Conservation (phyloP, 2,888 invertebrate genomes). For the Temnothorax ravouxi region DNA sequence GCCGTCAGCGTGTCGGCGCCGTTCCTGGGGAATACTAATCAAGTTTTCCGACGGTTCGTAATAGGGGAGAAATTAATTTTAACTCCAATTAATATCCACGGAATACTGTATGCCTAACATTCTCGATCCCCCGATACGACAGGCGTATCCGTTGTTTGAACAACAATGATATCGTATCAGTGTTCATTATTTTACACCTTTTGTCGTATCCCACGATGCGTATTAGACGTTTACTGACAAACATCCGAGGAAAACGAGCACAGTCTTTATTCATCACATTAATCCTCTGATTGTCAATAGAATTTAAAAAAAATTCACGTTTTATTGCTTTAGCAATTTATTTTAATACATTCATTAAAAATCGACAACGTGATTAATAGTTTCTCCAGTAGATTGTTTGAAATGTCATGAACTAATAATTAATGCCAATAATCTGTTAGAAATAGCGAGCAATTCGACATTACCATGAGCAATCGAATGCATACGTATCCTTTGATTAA, state of each 20-base stretch:
- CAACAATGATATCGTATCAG: slow-evolving; percentile 40
- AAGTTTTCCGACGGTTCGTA: slow-evolving; percentile 80
- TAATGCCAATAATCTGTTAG: slow-evolving; percentile 57
- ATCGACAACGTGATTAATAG: slow-evolving; percentile 57
- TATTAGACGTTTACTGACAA: neutral
- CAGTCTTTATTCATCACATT: neutral
- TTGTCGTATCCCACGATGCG: neutral
- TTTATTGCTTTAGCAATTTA: neutral
- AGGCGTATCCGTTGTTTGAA: slow-evolving; percentile 61
- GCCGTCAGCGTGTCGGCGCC: slow-evolving; percentile 73
- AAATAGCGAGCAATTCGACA: slow-evolving; percentile 33
- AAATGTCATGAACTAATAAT: slow-evolving; percentile 64
- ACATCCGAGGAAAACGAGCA: neutral
- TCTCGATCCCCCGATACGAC: slow-evolving; percentile 63
- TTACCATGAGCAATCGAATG: slow-evolving; percentile 31
- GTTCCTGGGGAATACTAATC: slow-evolving; percentile 79
- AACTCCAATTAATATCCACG: slow-evolving; percentile 77
- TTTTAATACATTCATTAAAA: slow-evolving; percentile 7
- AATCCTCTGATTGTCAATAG: neutral
- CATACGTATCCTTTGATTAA: slow-evolving; percentile 63
- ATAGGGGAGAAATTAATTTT: slow-evolving; percentile 76
- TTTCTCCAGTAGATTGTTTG: slow-evolving; percentile 47
- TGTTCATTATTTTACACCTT: neutral
- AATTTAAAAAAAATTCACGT: neutral
- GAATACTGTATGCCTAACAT: slow-evolving; percentile 68